Conservation (phyloP, 2,888 invertebrate genomes). For the Chrysodeixis includens region DNA sequence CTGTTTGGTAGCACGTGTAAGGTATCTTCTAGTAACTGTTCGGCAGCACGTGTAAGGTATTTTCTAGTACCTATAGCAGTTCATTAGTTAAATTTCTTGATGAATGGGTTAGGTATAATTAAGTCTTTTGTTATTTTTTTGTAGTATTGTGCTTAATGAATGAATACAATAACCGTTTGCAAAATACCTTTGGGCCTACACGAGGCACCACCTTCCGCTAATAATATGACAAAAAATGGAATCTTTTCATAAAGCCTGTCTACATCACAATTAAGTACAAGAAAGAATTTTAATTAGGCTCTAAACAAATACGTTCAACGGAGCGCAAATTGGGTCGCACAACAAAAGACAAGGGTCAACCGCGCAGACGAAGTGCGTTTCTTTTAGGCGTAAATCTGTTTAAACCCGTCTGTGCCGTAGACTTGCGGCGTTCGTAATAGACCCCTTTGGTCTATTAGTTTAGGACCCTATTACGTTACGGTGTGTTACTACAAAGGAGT, state of each 20-base stretch:
- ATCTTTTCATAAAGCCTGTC: conserved; percentile 63
- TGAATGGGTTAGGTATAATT: background rate
- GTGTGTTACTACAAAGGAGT: conserved; percentile 79
- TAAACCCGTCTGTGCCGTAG: conserved; percentile 75
- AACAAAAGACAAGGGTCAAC: conserved; percentile 78
- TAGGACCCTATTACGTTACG: conserved; percentile 83
- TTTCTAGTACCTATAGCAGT: too few species aligned
- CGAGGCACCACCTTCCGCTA: conserved; percentile 43
- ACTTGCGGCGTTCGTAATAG: conserved; percentile 68
- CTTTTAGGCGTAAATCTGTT: conserved; percentile 81
- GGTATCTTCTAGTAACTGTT: too few species aligned
- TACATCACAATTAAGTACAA: conserved; percentile 70
- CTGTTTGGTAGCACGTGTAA: too few species aligned
- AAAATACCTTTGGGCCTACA: conserved; percentile 29
- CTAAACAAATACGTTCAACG: conserved; percentile 71
- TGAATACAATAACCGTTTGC: conserved; percentile 25
- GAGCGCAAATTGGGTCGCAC: conserved; percentile 71
- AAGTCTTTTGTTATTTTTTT: conserved; percentile 6
- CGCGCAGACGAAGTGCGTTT: conserved; percentile 66
- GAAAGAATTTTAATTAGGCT: conserved; percentile 77
- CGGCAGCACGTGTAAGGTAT: too few species aligned
- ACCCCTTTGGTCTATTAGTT: conserved; percentile 81
- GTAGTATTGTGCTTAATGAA: conserved; percentile 19
- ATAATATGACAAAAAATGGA: conserved; percentile 53
- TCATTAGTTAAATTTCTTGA: too few species aligned